Base-by-base conservation (phyloP, 2,888 invertebrate genomes). In the Hypercompe scribonia region DNA sequence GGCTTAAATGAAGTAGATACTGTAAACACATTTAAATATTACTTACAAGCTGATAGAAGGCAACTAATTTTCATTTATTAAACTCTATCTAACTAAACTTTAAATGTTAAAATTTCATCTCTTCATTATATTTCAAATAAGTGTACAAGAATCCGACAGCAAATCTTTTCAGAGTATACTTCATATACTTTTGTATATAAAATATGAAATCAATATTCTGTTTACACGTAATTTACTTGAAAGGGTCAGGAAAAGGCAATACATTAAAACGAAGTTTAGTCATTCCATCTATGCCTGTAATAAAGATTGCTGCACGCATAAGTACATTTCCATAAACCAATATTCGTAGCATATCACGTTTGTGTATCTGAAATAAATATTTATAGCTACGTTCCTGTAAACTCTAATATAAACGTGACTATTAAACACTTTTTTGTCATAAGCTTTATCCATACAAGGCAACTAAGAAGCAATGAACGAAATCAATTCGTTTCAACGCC, bases 321-420 rank as follows among this genome's bases (percentile, higher is more conserved):
- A 78, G 71, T 74, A 76, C 68, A 76, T 80, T 80, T 80, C 65
- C 70, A 80, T 67, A 74, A 78, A 78, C 69, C 74, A 78, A 78
- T 80, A 73, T 65, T 70, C 3, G 31, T 28, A 71, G 34, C 78
- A 61, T 75, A 81, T 81, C 77, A 70, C 71, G 63, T 65, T 54
- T 68, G 71, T 71, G 71, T 63, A 76, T 79, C 79, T 70, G 50
- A 42, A 71, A 81, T 81, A 81, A 81, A 81, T 81, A 81, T 81
- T 81, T 79, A 70, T 74, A 50, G 69, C 76, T 34, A 64, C 34
- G 34, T 64, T 34, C 33, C 24, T 21, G 39, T 65, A 78, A 78
- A 76, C 76, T 74, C 63, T 70, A 72, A 81, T 71, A 68, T 75
- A 70, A 77, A 72, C 58, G 34, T 31, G 21, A 31, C 63, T 72